These are phyloP conservation scores for Ptilonorhynchus violaceus DNA, from an alignment of 2,113 vertebrate genomes.

Conservation along the genomic window DNA sequence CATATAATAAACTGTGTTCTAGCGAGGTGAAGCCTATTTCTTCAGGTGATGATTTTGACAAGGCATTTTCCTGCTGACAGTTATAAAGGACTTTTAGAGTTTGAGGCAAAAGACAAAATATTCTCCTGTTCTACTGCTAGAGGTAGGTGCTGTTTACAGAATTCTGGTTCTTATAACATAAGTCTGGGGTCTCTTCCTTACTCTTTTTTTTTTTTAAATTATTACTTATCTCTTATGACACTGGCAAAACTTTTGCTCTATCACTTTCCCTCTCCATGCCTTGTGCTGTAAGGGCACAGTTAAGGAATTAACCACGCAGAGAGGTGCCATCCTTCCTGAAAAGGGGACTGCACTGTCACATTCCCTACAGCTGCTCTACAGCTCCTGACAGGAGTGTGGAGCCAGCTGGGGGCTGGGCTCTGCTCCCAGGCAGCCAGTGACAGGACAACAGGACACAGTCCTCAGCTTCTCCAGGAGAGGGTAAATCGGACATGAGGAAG, in stretches of 20 bases:
- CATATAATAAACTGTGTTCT: background rate
- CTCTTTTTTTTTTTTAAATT: background rate
- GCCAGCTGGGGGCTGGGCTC: no score
- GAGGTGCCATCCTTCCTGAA: background rate
- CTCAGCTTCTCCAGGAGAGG: no score
- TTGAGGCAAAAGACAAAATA: background rate
- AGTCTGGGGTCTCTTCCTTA: background rate
- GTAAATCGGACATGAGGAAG: no score
- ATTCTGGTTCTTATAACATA: background rate
- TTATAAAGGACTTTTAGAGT: background rate
- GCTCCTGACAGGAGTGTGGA: no score
- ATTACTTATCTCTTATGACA: background rate
- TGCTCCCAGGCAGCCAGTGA: no score
- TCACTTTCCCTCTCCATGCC: background rate
- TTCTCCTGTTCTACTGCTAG: background rate
- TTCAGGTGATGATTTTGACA: background rate
- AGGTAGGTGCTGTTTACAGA: background rate
- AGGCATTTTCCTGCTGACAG: background rate
- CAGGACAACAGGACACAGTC: no score
- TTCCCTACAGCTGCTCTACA: no score
- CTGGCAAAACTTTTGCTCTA: background rate
- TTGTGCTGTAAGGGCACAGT: background rate
- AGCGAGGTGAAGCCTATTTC: background rate
- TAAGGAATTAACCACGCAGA: background rate
- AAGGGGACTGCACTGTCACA: background rate